A percentile compares a stretch with the other conserved stretches of the same genome.
Conservation (phyloP, 2,113 vertebrate species). For the Neodontobutis hainanensis region DNA sequence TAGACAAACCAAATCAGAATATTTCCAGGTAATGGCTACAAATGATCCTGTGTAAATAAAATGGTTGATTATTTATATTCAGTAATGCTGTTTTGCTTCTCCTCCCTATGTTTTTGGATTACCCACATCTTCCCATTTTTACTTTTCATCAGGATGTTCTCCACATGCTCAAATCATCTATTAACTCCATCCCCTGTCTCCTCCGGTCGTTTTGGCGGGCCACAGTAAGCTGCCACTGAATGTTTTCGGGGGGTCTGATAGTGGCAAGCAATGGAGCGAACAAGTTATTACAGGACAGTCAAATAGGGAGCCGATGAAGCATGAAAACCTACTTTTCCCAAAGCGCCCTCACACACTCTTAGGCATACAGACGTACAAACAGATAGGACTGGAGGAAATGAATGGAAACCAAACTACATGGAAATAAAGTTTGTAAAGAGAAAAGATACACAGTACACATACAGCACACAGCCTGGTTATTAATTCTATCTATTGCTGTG, state of each 20-base stretch:
- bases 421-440: constrained; percentile 14
- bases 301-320: constrained; percentile 72
- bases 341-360: constrained; percentile 26
- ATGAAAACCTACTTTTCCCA: constrained; percentile 60
- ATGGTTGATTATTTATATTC: not conserved
- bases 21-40: too few species aligned
- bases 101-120: not conserved
- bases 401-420: not conserved
- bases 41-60: too few species aligned
- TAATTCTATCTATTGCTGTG: constrained; percentile 28
- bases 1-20: too few species aligned
- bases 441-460: not conserved
- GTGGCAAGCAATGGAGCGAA: constrained; percentile 69
- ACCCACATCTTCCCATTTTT: constrained; percentile 2
- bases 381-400: constrained; percentile 1
- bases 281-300: constrained; percentile 75
- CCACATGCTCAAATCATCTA: constrained; percentile 43
- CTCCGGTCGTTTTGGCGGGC: constrained; percentile 24
- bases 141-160: constrained; percentile 27
- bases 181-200: constrained; percentile 48
- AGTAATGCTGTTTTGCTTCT: constrained; percentile 2
- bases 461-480: constrained; percentile 18
- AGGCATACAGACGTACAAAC: constrained; percentile 18
- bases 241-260: constrained; percentile 62
- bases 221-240: constrained; percentile 56